Base-by-base conservation (phyloP, 2,888 invertebrate species). In the Taphrorychus bicolor region DNA sequence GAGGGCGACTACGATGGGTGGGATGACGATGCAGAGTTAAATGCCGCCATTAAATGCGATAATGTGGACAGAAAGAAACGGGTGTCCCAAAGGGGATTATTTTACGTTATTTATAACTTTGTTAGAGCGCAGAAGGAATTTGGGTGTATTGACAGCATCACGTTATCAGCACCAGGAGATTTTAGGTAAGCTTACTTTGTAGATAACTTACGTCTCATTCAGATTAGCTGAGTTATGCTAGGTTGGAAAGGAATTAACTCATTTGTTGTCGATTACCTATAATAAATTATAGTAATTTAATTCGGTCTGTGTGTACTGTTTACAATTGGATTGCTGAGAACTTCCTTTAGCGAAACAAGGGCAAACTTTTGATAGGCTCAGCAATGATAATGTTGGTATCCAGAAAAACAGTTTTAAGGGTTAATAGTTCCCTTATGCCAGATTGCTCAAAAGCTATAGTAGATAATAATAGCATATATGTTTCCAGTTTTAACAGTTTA, bases 71-170 rank as follows among this genome's bases (percentile, higher is more conserved):
- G 52, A 14, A 7, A 22, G 2, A 61, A 52, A 45, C n/a, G 32
- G 7, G 17, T 75, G 3, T 57, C 69, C 16, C 72, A 72, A 52
- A 66, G 73, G 2, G 78, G 77, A 5, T 63, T 74, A n/a, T 94
- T 89, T 81, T 92, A 92, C 91, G 92, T 94, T 72, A 84, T 94
- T 62, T 90, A 91, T 82, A 94, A 94, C 83, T 93, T 89, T 78
- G 87, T 93, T 72, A 86, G 87, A 23, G 91, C 74, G 0, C 57
- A 71, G 18, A 63, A 52, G 23, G 53, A 67, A 32, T 74, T 73
- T 67, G 59, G 63, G 17, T 73, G 71, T 45, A 32, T 59, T 2
- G 76, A 75, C 51, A 73, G 70, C 53, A 70, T 76, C n/a, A 76
- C 76, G 5, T 64, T 76, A 45, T 69, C 72, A n/a, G 69, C 73